Evolutionary conservation across 2,888 invertebrate genomes (phyloP), one percentile per base, ranked within the genome.

Genomic region (Halictus ligatus): DNA sequence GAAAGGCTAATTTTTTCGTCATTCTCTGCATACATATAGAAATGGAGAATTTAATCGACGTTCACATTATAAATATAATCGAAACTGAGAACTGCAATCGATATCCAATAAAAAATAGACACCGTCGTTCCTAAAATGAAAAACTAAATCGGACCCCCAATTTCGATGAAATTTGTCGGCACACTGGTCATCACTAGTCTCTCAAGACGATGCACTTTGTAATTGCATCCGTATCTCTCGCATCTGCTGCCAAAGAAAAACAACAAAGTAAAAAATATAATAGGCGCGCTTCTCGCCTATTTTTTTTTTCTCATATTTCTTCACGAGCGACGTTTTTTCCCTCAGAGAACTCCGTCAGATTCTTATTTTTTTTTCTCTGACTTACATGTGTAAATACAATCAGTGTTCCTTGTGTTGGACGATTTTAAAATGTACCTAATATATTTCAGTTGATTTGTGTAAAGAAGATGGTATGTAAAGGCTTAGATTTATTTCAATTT

Each of bases 381-480:
- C 72, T 29, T 48, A 73, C 50, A 83, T 50, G 54, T 86, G 76
- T 78, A 84, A 77, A 84, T 87, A 84, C 75, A 83, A 85, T 86
- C 71, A 83, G 73, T 67, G 75, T 74, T 78, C 78, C 60, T 58
- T 69, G 64, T 89, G 67, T 88, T 84, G 86, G 90, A 92, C 82
- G 91, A 93, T 94, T 92, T 93, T 94, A 92, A 94, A 94, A 93
- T 92, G 86, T 92, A 91, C 92, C 92, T 93, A 90, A 92, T 94
- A 91, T 93, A 93, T 94, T 94, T 94, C 94, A 94, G 94, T 94
- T 94, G 93, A 94, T 94, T 94, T 94, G 94, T 94, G 93, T 94
- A 94, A 94, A 94, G 94, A 94, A 94, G 94, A 94, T 94, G 94
- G 94, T 94, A 94, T 94, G 94, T 94, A 94, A 90, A 94, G 93